Base-by-base conservation (phyloP, 2,113 vertebrate genomes). In the Phasianus colchicus region DNA sequence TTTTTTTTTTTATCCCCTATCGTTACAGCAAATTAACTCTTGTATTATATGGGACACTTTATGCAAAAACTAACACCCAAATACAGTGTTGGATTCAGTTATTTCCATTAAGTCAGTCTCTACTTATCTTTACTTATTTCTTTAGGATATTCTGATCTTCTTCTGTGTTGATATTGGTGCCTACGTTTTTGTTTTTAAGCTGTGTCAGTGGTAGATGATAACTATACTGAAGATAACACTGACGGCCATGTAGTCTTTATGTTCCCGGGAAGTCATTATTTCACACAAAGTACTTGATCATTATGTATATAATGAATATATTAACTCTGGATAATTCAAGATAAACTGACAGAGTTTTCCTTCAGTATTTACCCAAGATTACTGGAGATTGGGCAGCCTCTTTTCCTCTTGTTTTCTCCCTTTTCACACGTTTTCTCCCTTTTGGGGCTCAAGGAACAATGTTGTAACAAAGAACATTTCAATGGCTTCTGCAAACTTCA, bases 391-490 rank as follows among this genome's bases (percentile, higher is more conserved):
- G 27, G 36, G 43, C 57, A 89, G 17, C 10, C 13, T 72, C 48
- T 93, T 93, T 86, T n/a, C 38, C 42, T 92, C 76, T 52, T 66
- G 16, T 82, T 38, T 38, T 38, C 38, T 38, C 38, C 38, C 38
- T 38, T 38, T 38, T 38, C 40, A 71, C 9, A 11, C 10, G 19
- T 36, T 90, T 90, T 92, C 79, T 54, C 32, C 22, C 14, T 74
- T 88, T 63, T 7, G 1, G 29, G 21, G 38, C 52, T 29, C 64
- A 75, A 91, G 38, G 81, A 91, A 89, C 29, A 47, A 48, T 79
- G 67, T 83, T 92, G 89, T 80, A 83, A 86, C 74, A 96, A 92
- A 90, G 65, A 74, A 74, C 22, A 66, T 83, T 91, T 83, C 83
- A 90, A 92, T 80, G 85, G 34, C n/a, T 42, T 61, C 78, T 80